Percentiles rank a stretch among this genome's conserved stretches.
Conservation (phyloP, 2,888 invertebrate genomes). For the Pogonocherus hispidulus region DNA sequence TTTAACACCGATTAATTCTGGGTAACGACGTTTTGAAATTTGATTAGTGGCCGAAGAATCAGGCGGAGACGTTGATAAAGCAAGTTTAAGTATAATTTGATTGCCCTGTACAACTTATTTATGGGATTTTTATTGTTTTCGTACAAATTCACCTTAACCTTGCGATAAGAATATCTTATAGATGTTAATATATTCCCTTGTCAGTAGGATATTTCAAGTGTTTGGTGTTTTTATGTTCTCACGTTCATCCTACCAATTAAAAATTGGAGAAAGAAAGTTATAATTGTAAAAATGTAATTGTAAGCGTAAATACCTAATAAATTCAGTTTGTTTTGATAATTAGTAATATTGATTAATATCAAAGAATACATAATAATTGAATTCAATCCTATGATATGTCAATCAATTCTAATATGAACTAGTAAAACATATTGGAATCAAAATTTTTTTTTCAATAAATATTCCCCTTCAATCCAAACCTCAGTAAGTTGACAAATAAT, state of each 20-base stretch:
- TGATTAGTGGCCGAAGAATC: constrained; percentile 11
- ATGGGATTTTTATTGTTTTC: constrained; percentile 18
- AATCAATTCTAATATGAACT: too few species aligned
- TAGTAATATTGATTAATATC: too few species aligned
- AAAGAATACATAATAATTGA: too few species aligned
- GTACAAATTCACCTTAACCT: constrained; percentile 12
- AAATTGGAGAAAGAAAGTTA: too few species aligned
- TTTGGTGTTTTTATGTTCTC: neutral
- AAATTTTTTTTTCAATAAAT: too few species aligned
- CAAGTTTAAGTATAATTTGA: constrained; percentile 14
- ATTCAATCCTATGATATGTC: too few species aligned
- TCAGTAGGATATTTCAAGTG: neutral
- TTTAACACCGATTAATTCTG: constrained; percentile 15
- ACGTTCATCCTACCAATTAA: neutral
- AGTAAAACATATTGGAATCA: too few species aligned
- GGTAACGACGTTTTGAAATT: constrained; percentile 13
- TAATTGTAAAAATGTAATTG: too few species aligned
- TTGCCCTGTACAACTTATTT: constrained; percentile 20
- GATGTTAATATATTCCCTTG: neutral
- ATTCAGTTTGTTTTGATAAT: too few species aligned
- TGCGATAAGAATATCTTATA: constrained; percentile 6
- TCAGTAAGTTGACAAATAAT: too few species aligned
- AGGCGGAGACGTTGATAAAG: constrained; percentile 22
- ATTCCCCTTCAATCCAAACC: too few species aligned
- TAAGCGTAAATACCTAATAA: too few species aligned